Conservation (phyloP, 2,113 vertebrate species). For the Syrrhaptes paradoxus region DNA sequence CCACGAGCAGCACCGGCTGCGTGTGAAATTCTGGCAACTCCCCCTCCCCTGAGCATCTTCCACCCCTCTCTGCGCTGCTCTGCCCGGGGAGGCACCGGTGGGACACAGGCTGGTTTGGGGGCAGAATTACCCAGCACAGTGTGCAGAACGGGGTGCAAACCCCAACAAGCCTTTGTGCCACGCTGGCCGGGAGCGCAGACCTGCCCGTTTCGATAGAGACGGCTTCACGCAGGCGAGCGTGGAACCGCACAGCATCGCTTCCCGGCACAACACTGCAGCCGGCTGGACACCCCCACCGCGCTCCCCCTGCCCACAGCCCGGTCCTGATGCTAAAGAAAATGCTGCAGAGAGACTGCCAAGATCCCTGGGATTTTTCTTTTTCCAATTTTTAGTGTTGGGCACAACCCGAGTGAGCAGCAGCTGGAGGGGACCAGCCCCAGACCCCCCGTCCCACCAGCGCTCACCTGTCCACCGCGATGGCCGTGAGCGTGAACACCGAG, state of each 20-base stretch:
- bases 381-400: neutral
- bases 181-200: neutral
- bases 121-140: neutral
- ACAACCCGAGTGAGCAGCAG: neutral
- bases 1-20: neutral
- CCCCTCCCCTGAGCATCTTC: neutral
- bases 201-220: rapidly evolving
- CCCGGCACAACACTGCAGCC: neutral
- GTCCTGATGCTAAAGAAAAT: neutral
- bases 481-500: slow-evolving; percentile 88
- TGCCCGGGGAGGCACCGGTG: neutral
- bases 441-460: rapidly evolving
- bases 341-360: neutral
- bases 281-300: rapidly evolving
- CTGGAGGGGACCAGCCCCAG: rapidly evolving
- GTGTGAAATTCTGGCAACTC: neutral
- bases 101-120: too few relatives aligned
- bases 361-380: neutral
- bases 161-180: rapidly evolving
- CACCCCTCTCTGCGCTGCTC: neutral
- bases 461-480: slow-evolving; percentile 89
- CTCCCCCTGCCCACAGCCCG: neutral
- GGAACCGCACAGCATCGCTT: too few relatives aligned
- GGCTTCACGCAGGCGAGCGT: neutral
- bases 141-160: neutral